Base-by-base conservation (phyloP, 2,888 invertebrate genomes). In the Agonum fuliginosum region DNA sequence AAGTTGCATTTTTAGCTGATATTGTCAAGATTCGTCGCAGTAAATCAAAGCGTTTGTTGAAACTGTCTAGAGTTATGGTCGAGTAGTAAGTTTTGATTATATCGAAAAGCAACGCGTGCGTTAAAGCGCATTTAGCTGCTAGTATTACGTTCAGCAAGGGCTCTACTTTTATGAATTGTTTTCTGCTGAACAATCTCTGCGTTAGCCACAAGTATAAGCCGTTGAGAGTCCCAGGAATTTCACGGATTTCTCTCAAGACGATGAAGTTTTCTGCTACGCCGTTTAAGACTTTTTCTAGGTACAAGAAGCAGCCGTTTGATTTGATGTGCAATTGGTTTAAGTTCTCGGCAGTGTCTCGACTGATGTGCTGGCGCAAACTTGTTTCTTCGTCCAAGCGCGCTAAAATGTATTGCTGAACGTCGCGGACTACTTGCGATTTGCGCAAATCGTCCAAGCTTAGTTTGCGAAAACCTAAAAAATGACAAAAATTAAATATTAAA, bases 121-220 rank as follows among this genome's bases (percentile, higher is more conserved):
- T 94, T 73, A 98, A 91, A 0, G 96, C 95, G 81, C 94, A 92
- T 34, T 95, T 93, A 0, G 96, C 94, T 0, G 97, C 97, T 37
- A 98, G 88, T 69, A 98, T 90, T 1, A 97, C 93, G 85, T 97
- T 96, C 5, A 98, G 88, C 0, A 98, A 88, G 0, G 95, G 93
- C 78, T 95, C 93, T 17, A 94, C 94, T 89, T 96, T 96, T 78
- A 93, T 91, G 84, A 97, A 97, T 84, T 96, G 92, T 85, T 96
- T 92, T 78, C 95, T 92, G 80, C 95, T 95, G 85, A 98, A 97
- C 22, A 98, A 89, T 67, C 97, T 90, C 86, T 98, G 97, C 82
- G 97, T 97, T 79, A 98, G 89, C 95, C 98, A 98, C 80, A 98
- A 88, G 84, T 97, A 98, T 17, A 98, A 89, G 0, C 98, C 98